Base-by-base conservation (phyloP, 2,113 vertebrate species). In the Varanus salvator region DNA sequence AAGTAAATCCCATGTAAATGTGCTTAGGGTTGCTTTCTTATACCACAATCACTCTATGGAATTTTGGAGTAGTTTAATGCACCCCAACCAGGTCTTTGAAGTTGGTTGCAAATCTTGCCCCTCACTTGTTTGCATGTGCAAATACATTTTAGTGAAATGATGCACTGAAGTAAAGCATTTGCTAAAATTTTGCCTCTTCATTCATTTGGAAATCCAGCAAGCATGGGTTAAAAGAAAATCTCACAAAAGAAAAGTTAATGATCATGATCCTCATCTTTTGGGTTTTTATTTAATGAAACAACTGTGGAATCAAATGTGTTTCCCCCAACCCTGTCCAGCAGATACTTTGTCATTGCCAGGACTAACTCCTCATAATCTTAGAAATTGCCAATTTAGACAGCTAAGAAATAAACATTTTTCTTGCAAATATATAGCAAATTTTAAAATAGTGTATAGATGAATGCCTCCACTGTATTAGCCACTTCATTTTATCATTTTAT, bases 401-500 rank as follows among this genome's bases (percentile, higher is more conserved):
- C 90, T 92, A 90, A 82, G 89, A 86, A 80, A 9, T 72, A 91
- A 89, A 94, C 66, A 87, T 92, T 93, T 84, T 80, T 95, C 90
- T 93, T 89, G 89, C 44, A 68, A 29, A 8, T 31, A 85, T 92
- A 87, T 93, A 90, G 57, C 81, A 86, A 44, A 72, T 86, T 87
- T 89, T 87, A 74, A 91, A 75, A 91, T 92, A 54, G 27, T 64
- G 88, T 92, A 64, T 75, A 94, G 87, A 94, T 93, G 94, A 93
- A 91, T 93, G 94, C 93, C 92, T 91, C 84, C 80, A 84, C 48
- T 38, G 66, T 89, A 80, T 94, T 95, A 92, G 77, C 94, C 91
- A 90, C 92, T 95, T 92, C 52, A 85, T 90, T 93, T 66, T 87
- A 69, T 90, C 66, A 87, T 94, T 71, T 72, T 34, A 81, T 94